Conservation (phyloP, 2,113 vertebrate species). For the Psophia crepitans region DNA sequence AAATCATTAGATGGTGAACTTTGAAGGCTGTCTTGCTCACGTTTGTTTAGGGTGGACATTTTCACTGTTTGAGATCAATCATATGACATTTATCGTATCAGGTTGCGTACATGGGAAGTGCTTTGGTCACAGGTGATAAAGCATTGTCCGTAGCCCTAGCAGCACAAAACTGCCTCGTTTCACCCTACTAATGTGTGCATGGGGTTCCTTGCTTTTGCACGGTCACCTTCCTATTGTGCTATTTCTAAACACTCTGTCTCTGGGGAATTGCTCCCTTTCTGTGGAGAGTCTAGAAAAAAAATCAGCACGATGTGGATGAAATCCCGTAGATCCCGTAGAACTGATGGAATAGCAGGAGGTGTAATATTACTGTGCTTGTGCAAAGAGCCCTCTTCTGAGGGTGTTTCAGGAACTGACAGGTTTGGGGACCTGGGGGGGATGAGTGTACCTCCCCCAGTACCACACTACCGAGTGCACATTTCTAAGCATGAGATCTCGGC, state of each 20-base stretch:
- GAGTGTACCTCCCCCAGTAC: accelerated
- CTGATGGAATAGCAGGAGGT: not conserved
- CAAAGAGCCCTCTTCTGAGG: not conserved
- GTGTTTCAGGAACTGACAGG: not conserved
- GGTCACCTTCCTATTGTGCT: accelerated
- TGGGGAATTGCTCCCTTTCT: not conserved
- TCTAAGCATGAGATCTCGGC: not conserved
- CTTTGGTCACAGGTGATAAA: not conserved
- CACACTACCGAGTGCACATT: not conserved
- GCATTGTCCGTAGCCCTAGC: accelerated
- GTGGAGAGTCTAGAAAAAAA: not conserved
- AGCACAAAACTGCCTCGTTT: not conserved
- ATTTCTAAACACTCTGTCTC: not conserved
- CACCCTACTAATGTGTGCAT: accelerated
- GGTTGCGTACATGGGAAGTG: not conserved
- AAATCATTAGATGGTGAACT: not conserved
- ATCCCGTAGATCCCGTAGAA: not conserved
- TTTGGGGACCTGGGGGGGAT: too few relatives aligned
- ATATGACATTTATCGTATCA: accelerated
- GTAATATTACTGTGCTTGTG: not conserved
- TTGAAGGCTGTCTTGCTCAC: not conserved
- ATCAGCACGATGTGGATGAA: accelerated
- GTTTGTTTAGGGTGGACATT: accelerated
- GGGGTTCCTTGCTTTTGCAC: not conserved
- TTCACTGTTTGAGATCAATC: too few relatives aligned